A percentile compares a stretch with the other conserved stretches of the same genome.
phyloP scores from a whole-genome alignment of 2,113 vertebrate species.

The Channa maculata region DNA sequence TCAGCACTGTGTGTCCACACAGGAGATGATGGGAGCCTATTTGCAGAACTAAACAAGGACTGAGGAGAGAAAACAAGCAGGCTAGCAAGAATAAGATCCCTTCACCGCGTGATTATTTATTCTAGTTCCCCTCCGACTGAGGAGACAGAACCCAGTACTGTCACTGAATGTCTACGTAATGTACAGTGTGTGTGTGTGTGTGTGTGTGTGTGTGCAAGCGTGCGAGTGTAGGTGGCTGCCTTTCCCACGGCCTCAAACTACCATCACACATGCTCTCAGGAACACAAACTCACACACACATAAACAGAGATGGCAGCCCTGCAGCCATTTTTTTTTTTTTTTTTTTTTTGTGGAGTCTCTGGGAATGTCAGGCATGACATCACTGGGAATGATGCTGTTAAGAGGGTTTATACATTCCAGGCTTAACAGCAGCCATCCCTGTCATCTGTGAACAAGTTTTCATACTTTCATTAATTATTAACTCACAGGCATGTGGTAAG shows the following conservation, averaged over 20 bases:
- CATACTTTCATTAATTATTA: constrained; percentile 51
- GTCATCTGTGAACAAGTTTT: constrained; percentile 23
- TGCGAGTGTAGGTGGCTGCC: constrained; percentile 51
- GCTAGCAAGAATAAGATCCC: constrained; percentile 48
- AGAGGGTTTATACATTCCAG: constrained; percentile 47
- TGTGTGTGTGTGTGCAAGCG: constrained; percentile 18
- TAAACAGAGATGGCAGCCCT: constrained; percentile 37
- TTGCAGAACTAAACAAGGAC: constrained; percentile 69
- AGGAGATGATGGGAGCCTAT: constrained; percentile 53
- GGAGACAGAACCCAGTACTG: constrained; percentile 44
- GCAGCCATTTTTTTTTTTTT: neutral
- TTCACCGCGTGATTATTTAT: constrained; percentile 71
- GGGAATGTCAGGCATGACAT: constrained; percentile 65
- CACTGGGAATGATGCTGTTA: constrained; percentile 46
- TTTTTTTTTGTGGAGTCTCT: constrained; percentile 38
- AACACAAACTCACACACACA: constrained; percentile 18
- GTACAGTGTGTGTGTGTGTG: constrained; percentile 19
- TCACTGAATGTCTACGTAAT: constrained; percentile 24
- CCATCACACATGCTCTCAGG: constrained; percentile 23
- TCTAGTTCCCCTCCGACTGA: constrained; percentile 57
- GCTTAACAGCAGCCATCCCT: constrained; percentile 44
- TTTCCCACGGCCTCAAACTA: constrained; percentile 77
- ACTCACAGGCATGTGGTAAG: constrained; percentile 4
- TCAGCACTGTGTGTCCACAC: neutral
- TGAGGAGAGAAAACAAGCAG: constrained; percentile 69